These are phyloP conservation scores for Brachionus koreanus DNA, from an alignment of 1,140 invertebrate genomes.

Conservation along the genomic window DNA sequence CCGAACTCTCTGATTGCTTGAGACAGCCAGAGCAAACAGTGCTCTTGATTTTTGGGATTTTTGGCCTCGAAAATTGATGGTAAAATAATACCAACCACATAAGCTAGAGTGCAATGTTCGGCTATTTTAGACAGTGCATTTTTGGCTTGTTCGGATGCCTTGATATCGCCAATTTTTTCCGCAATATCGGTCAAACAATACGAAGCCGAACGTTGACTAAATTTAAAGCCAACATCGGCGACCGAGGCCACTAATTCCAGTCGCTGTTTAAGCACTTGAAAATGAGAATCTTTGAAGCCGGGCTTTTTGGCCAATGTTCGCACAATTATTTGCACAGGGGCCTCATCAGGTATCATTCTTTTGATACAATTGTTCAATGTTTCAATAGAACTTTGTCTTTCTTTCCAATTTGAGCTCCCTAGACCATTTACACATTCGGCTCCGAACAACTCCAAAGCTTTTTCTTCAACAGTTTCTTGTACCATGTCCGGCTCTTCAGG, in stretches of 20 bases:
- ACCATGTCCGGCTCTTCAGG: slow-evolving; percentile 46
- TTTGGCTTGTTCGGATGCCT: slow-evolving; percentile 68
- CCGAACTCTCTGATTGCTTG: slow-evolving; percentile 79
- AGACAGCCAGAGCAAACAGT: slow-evolving; percentile 74
- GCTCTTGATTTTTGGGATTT: slow-evolving; percentile 83
- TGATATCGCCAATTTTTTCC: slow-evolving; percentile 77
- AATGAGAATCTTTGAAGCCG: slow-evolving; percentile 85
- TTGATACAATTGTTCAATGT: slow-evolving; percentile 62
- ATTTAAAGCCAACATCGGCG: slow-evolving; percentile 66
- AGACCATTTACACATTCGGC: slow-evolving; percentile 67
- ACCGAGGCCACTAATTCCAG: slow-evolving; percentile 73
- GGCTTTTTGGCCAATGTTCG: slow-evolving; percentile 75
- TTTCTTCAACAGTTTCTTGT: slow-evolving; percentile 69
- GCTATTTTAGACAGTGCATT: slow-evolving; percentile 72
- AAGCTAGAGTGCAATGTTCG: slow-evolving; percentile 72
- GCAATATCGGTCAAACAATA: slow-evolving; percentile 73
- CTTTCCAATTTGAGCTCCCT: slow-evolving; percentile 79
- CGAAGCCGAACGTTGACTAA: slow-evolving; percentile 68
- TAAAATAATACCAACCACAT: slow-evolving; percentile 63
- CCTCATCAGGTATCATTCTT: slow-evolving; percentile 61
- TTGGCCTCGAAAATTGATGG: slow-evolving; percentile 71
- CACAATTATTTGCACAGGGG: slow-evolving; percentile 72
- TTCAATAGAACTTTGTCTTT: slow-evolving; percentile 71
- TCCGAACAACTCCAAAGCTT: slow-evolving; percentile 65
- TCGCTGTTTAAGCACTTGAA: slow-evolving; percentile 80